A percentile compares a stretch with the other conserved stretches of the same genome.
phyloP scores from a whole-genome alignment of 2,797 vertebrate genomes.

The Smutsia gigantea region DNA sequence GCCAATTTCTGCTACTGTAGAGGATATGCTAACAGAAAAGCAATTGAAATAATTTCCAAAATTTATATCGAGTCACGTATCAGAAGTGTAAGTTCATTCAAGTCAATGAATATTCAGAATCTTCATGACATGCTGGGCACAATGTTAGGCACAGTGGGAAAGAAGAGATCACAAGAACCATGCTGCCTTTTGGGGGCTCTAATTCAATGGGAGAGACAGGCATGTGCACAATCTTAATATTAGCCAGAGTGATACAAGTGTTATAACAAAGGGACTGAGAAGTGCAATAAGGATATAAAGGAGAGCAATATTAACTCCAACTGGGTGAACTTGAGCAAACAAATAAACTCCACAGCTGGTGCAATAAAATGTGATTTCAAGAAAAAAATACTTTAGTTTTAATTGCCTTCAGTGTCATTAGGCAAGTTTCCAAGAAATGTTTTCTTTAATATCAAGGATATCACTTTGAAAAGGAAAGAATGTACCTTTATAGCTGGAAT shows the following conservation, averaged over 20 bases:
- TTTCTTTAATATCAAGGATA: conserved; percentile 68
- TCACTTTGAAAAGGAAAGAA: conserved; percentile 45
- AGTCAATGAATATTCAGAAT: conserved; percentile 60
- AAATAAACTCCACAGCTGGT: conserved; percentile 82
- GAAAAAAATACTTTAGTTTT: conserved; percentile 68
- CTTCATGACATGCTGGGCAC: conserved; percentile 55
- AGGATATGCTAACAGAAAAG: conserved; percentile 41
- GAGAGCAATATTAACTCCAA: conserved; percentile 80
- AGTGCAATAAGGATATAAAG: conserved; percentile 69
- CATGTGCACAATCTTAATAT: conserved; percentile 66
- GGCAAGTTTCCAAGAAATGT: conserved; percentile 73
- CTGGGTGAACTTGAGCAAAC: conserved; percentile 76
- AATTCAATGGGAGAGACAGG: conserved; percentile 57
- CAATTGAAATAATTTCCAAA: conserved; percentile 57
- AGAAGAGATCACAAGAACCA: background rate
- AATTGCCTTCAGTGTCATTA: conserved; percentile 78
- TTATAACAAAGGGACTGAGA: conserved; percentile 65
- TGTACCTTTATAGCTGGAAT: background rate
- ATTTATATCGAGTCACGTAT: conserved; percentile 48
- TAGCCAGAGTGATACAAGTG: conserved; percentile 55
- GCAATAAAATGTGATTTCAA: conserved; percentile 76
- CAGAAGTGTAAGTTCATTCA: conserved; percentile 25
- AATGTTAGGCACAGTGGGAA: conserved; percentile 64
- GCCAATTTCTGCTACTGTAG: background rate
- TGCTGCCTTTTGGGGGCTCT: conserved; percentile 51